Percentiles rank a stretch among this genome's conserved stretches.
Evolutionary conservation across 1,140 invertebrate genomes (phyloP).

Genomic region (Euschistus heros): DNA sequence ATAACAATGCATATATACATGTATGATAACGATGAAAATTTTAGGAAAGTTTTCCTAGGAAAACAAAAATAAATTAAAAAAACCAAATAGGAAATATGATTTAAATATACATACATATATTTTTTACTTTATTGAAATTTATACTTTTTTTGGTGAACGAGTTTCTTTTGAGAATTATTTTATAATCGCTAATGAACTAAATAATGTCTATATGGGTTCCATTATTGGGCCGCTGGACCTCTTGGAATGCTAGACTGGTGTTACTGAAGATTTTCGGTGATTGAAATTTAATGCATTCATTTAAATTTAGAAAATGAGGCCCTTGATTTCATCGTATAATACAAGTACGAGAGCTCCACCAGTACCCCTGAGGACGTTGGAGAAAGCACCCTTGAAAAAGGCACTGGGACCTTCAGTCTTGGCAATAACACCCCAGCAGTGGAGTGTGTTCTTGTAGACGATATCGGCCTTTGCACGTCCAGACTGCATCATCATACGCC

Average conservation of each 20-base stretch:
- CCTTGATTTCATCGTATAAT: constrained; percentile 67
- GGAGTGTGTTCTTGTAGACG: constrained; percentile 59
- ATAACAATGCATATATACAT: constrained; percentile 9
- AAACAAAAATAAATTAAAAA: neutral
- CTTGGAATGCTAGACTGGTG: too few species aligned
- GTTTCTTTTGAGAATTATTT: too few species aligned
- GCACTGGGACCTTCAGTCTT: constrained; percentile 51
- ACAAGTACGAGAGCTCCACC: constrained; percentile 68
- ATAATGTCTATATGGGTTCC: too few species aligned
- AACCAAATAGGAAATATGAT: neutral
- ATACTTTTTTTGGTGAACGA: neutral
- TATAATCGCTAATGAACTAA: too few species aligned
- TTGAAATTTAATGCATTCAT: constrained; percentile 8
- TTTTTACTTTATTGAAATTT: neutral
- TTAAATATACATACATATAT: too few species aligned
- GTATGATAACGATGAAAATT: constrained; percentile 5
- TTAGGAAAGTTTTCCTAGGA: neutral
- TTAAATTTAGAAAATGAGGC: constrained; percentile 37
- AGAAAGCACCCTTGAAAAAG: constrained; percentile 75
- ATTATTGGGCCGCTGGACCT: too few species aligned
- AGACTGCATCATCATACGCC: constrained; percentile 86
- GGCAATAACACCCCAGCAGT: constrained; percentile 60
- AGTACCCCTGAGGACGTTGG: constrained; percentile 65
- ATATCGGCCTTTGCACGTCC: constrained; percentile 53
- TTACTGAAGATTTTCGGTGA: neutral